These are phyloP conservation scores for Octodon degus DNA, from an alignment of 2,113 vertebrate genomes.

Conservation along the genomic window DNA sequence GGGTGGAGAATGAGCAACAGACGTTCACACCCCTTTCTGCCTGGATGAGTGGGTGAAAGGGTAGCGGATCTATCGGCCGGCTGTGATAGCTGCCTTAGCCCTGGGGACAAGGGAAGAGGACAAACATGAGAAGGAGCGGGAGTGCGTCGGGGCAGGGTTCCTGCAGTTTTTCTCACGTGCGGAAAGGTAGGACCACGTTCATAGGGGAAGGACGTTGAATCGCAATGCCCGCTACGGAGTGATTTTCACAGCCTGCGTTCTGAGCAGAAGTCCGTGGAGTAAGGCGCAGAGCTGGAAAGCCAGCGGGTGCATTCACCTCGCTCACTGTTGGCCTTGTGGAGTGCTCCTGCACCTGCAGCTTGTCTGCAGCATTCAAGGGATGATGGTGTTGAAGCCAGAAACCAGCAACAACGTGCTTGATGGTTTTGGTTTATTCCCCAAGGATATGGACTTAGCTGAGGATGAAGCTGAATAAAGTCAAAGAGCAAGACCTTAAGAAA, in stretches of 20 bases:
- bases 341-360: background rate
- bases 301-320: background rate
- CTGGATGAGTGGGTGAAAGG: background rate
- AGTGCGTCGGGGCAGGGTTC: background rate
- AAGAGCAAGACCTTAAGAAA: background rate
- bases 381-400: background rate
- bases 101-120: background rate
- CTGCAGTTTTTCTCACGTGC: background rate
- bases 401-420: background rate
- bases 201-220: constrained; percentile 11
- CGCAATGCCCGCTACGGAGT: background rate
- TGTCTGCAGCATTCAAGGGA: constrained; percentile 43
- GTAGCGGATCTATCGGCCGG: background rate
- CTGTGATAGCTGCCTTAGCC: background rate
- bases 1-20: background rate
- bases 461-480: background rate
- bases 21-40: background rate
- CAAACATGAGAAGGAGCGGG: background rate
- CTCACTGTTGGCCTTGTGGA: background rate
- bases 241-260: background rate
- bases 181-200: background rate
- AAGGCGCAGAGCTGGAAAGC: background rate
- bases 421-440: constrained; percentile 49
- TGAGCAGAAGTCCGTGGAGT: background rate
- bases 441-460: background rate